phyloP scores from a whole-genome alignment of 2,113 vertebrate genomes.

The Phylloscopus trochiloides region DNA sequence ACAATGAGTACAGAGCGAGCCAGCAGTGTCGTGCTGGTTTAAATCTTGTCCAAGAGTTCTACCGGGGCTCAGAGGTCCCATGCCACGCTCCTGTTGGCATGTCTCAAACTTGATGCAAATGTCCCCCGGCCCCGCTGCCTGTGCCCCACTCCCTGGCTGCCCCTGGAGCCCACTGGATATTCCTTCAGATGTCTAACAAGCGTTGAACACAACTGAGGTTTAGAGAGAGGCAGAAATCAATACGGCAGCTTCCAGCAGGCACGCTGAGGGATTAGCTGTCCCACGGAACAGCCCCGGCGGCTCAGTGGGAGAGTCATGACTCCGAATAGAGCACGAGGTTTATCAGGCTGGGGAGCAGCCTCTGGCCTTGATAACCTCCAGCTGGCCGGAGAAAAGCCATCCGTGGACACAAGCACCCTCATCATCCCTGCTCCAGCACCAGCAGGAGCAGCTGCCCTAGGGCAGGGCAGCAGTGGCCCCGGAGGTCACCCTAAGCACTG shows the following conservation, averaged over 20 bases:
- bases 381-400: slow-evolving; percentile 42
- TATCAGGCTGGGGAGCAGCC: slow-evolving; percentile 74
- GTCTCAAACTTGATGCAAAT: slow-evolving; percentile 24
- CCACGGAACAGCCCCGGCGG: slow-evolving; percentile 74
- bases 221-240: slow-evolving; percentile 85
- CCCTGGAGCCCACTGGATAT: slow-evolving; percentile 75
- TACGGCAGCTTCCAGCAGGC: slow-evolving; percentile 78
- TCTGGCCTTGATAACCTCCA: slow-evolving; percentile 68
- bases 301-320: slow-evolving; percentile 79
- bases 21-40: background rate
- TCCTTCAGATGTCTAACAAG: slow-evolving; percentile 82
- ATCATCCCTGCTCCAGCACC: background rate
- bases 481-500: background rate
- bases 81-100: background rate
- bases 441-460: background rate
- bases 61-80: background rate
- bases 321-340: slow-evolving; percentile 78
- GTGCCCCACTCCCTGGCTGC: slow-evolving; percentile 65
- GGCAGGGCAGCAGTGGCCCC: background rate
- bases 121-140: slow-evolving; percentile 44
- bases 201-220: slow-evolving; percentile 77
- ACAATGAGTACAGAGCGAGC: background rate
- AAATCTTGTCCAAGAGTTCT: background rate
- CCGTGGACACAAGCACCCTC: background rate
- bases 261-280: slow-evolving; percentile 81